A percentile compares a stretch with the other conserved stretches of the same genome.
Conservation (phyloP, 2,113 vertebrate genomes). For the Ceyx margarethae region DNA sequence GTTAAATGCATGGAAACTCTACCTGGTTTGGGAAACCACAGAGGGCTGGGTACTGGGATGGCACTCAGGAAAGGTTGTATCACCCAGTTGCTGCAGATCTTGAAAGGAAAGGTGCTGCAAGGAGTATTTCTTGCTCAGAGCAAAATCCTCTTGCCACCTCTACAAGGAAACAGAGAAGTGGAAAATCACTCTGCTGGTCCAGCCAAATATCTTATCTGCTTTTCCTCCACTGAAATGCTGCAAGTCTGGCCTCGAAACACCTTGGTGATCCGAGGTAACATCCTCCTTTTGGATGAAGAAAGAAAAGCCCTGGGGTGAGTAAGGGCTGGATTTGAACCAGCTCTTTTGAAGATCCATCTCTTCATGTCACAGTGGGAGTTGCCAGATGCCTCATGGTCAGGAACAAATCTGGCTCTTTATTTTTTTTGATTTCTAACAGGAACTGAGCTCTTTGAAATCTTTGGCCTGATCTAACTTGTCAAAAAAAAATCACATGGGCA, state of each 20-base stretch:
- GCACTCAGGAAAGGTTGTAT: background rate
- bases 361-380: constrained; percentile 30
- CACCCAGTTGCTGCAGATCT: background rate
- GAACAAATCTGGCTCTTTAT: background rate
- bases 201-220: background rate
- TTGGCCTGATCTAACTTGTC: constrained; percentile 16
- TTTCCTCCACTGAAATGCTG: background rate
- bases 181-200: background rate
- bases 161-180: background rate
- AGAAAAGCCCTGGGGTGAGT: constrained; percentile 1
- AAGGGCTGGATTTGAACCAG: constrained; percentile 4
- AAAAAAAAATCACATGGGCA: background rate
- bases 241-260: background rate
- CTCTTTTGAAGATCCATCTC: constrained; percentile 24
- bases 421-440: background rate
- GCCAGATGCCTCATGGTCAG: constrained; percentile 9
- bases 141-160: background rate
- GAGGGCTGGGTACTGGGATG: background rate
- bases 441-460: constrained; percentile 44
- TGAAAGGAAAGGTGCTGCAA: background rate
- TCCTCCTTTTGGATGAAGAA: background rate
- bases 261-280: background rate
- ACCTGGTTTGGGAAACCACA: background rate
- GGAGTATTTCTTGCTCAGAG: background rate
- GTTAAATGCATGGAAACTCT: background rate